Conservation (phyloP, 2,797 vertebrate genomes). For the Paratrypauchen microcephalus region DNA sequence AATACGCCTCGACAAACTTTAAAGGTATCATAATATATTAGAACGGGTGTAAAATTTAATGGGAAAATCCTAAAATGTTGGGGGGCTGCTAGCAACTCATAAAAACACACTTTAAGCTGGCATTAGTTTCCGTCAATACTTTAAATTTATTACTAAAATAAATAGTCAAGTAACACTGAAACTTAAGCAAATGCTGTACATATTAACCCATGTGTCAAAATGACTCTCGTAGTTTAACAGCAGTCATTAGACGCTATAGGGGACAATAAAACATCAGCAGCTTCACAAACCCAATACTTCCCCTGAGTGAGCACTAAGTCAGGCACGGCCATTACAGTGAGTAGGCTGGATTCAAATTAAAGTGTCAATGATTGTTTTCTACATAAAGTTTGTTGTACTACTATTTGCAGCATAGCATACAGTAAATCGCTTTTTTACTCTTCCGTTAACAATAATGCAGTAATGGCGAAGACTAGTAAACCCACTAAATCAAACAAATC, state of each 20-base stretch:
- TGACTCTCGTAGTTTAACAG: neutral
- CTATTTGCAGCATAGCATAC: no score
- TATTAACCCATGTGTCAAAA: neutral
- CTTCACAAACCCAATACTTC: conserved; percentile 39
- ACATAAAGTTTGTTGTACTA: neutral
- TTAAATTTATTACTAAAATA: neutral
- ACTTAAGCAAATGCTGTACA: neutral
- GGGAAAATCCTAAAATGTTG: neutral
- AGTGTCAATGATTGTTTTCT: neutral
- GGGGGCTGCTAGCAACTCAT: neutral
- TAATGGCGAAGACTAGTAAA: no score
- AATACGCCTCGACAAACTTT: neutral
- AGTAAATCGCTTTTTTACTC: no score
- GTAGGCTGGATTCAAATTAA: conserved; percentile 28
- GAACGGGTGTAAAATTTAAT: neutral
- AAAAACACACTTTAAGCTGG: neutral
- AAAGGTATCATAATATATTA: neutral
- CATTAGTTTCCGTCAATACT: neutral
- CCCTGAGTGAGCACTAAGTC: conserved; percentile 31
- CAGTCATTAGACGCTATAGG: neutral
- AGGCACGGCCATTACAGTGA: conserved; percentile 24
- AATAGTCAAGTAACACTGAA: neutral
- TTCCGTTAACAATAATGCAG: no score
- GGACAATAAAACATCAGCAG: neutral
- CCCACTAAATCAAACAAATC: no score